Conservation (phyloP, 2,888 invertebrate species). For the Dorcus parallelipipedus region DNA sequence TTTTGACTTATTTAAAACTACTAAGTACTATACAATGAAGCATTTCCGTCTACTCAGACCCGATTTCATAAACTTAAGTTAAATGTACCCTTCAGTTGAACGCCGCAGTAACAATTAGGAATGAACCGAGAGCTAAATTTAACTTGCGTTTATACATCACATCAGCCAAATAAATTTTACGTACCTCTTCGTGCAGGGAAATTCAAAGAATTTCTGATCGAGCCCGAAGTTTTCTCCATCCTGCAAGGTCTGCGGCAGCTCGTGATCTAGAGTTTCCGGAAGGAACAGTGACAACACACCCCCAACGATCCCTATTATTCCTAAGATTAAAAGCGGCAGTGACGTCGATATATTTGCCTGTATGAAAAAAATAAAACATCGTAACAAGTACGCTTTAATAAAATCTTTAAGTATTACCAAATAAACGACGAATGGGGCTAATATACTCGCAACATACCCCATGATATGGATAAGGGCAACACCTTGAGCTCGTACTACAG, state of each 20-base stretch:
- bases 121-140: no score
- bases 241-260: slow-evolving; percentile 79
- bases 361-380: slow-evolving; percentile 4
- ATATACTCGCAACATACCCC: slow-evolving; percentile 81
- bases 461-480: slow-evolving; percentile 83
- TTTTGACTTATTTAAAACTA: no score
- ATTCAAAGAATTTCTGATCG: slow-evolving; percentile 77
- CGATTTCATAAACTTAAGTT: no score
- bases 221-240: slow-evolving; percentile 85
- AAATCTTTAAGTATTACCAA: slow-evolving; percentile 52
- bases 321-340: slow-evolving; percentile 75
- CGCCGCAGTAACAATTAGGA: no score
- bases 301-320: slow-evolving; percentile 69
- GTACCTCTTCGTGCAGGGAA: slow-evolving; percentile 71
- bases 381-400: neutral
- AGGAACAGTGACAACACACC: slow-evolving; percentile 74
- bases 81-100: no score
- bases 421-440: slow-evolving; percentile 83
- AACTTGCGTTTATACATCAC: neutral
- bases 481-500: slow-evolving; percentile 83
- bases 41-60: no score
- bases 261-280: slow-evolving; percentile 82
- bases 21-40: no score
- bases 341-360: slow-evolving; percentile 68
- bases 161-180: slow-evolving; percentile 22